Evolutionary conservation across 2,888 invertebrate species (phyloP).

Genomic region (Torymus texanus): DNA sequence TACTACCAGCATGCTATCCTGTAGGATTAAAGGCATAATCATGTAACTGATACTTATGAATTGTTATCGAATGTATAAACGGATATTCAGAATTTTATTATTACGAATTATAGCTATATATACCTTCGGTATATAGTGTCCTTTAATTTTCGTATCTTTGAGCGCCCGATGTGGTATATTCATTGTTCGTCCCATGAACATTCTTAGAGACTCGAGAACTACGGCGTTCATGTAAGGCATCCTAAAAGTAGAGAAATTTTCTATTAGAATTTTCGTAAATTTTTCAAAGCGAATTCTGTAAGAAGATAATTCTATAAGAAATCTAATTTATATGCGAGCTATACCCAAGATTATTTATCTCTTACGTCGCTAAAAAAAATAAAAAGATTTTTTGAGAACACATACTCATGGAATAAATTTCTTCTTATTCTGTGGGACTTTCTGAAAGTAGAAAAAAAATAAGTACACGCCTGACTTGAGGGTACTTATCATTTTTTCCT

Average conservation of each 20-base stretch:
- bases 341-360: too few relatives aligned
- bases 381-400: too few relatives aligned
- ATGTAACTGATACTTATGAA: too few relatives aligned
- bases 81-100: neutral
- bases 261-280: too few relatives aligned
- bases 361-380: too few relatives aligned
- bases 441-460: too few relatives aligned
- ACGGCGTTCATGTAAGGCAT: slow-evolving; percentile 89
- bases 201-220: slow-evolving; percentile 85
- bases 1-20: slow-evolving; percentile 88
- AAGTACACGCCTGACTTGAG: too few relatives aligned
- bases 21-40: slow-evolving; percentile 56
- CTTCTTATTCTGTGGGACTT: too few relatives aligned
- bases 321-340: too few relatives aligned
- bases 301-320: too few relatives aligned
- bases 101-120: slow-evolving; percentile 50
- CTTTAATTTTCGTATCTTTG: slow-evolving; percentile 83
- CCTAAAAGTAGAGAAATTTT: slow-evolving; percentile 74
- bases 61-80: neutral
- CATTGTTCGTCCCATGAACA: slow-evolving; percentile 87
- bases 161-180: slow-evolving; percentile 88
- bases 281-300: neutral
- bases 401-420: too few relatives aligned
- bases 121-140: slow-evolving; percentile 87
- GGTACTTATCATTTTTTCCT: too few relatives aligned